These are phyloP conservation scores for Macropus fuliginosus DNA, from an alignment of 2,797 vertebrate genomes.

Conservation along the genomic window DNA sequence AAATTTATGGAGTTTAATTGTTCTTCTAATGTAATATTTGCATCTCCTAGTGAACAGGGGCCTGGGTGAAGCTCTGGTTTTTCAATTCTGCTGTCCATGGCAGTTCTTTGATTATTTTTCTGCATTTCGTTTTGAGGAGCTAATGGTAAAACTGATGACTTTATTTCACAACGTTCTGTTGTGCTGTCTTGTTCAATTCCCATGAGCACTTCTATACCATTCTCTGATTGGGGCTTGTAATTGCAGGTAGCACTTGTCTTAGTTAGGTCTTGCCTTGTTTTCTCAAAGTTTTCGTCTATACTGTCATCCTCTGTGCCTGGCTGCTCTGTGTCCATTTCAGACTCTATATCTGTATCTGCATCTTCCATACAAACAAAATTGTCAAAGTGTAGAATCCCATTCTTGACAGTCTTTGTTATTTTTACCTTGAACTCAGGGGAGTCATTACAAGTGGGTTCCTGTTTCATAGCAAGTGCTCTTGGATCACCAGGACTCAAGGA, in stretches of 20 bases:
- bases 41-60: constrained; percentile 78
- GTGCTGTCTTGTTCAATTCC: constrained; percentile 78
- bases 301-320: constrained; percentile 80
- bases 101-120: constrained; percentile 80
- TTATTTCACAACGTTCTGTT: constrained; percentile 75
- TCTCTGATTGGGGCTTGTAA: constrained; percentile 78
- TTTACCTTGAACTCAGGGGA: constrained; percentile 79
- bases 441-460: constrained; percentile 78
- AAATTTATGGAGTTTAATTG: constrained; percentile 79
- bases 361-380: constrained; percentile 79
- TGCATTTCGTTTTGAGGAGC: constrained; percentile 77
- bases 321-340: constrained; percentile 81
- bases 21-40: constrained; percentile 74
- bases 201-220: constrained; percentile 76
- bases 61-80: constrained; percentile 74
- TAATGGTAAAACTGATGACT: constrained; percentile 80
- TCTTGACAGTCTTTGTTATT: constrained; percentile 79
- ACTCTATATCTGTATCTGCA: constrained; percentile 75
- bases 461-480: constrained; percentile 74
- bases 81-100: constrained; percentile 77
- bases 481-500: constrained; percentile 76
- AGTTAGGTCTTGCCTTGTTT: constrained; percentile 68
- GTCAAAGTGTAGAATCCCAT: constrained; percentile 83
- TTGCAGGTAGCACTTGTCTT: constrained; percentile 78
- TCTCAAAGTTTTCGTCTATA: constrained; percentile 78